Percentiles rank a stretch among this genome's conserved stretches.
Evolutionary conservation across 2,797 vertebrate genomes (phyloP).

Genomic region (Sylvilagus floridanus): DNA sequence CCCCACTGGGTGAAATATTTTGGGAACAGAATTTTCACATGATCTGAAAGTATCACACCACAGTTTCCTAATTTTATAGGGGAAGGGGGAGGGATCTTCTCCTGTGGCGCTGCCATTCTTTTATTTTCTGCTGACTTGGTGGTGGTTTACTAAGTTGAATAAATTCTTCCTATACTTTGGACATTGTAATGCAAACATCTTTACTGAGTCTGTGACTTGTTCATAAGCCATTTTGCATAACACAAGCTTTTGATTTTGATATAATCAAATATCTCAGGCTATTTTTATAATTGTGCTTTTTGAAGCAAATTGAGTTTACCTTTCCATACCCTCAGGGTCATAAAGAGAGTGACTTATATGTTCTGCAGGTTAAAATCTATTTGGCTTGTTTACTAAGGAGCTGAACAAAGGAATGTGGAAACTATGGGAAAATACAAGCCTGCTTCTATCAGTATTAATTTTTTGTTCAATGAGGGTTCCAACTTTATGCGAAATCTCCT

Average conservation of each 20-base stretch:
- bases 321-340: background rate
- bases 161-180: conserved; percentile 17
- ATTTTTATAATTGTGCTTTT: background rate
- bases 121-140: conserved; percentile 20
- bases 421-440: background rate
- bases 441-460: background rate
- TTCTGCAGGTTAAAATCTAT: conserved; percentile 17
- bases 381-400: background rate
- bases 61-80: background rate
- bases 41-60: background rate
- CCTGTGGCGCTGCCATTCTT: background rate
- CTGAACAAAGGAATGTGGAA: background rate
- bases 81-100: background rate
- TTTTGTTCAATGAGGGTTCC: background rate
- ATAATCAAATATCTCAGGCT: background rate
- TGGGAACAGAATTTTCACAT: background rate
- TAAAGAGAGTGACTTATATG: background rate
- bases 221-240: conserved; percentile 4
- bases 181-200: background rate
- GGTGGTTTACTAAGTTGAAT: conserved; percentile 11
- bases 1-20: background rate
- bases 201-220: conserved; percentile 23
- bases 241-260: background rate
- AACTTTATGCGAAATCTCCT: background rate
- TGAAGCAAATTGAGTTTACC: conserved; percentile 4